Base-by-base conservation (phyloP, 2,888 invertebrate genomes). In the Anoplius nigerrimus region DNA sequence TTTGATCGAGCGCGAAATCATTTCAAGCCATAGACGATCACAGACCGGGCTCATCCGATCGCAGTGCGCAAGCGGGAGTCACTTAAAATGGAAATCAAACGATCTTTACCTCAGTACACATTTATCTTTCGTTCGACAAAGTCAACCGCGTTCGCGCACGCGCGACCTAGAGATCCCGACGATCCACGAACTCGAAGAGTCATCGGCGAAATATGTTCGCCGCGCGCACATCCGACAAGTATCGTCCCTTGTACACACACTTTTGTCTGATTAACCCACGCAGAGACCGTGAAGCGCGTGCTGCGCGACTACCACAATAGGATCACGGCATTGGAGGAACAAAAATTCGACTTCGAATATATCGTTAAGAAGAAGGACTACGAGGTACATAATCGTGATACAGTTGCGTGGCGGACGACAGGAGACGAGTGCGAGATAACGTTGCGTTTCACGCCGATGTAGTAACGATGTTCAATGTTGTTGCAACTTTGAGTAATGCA, bases 271-370 rank as follows among this genome's bases (percentile, higher is more conserved):
- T 75, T 83, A 76, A 74, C 79, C 78, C 76, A 78, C 77, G 91
- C 93, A 96, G 96, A 95, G 90, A 91, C 92, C 90, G 83, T 95
- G 91, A 93, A 91, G 92, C 92, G 92, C 90, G 91, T 93, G 91
- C 91, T 92, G 92, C 94, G 93, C 92, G 93, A 94, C 88, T 95
- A 97, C 92, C 94, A 98, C 92, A 93, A 93, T 88, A 95, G 96
- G 92, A 95, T 98, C 92, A 90, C 89, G 90, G 90, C 91, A 86
- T 93, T 98, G 92, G 98, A 98, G 93, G 95, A 95, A 88, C 92
- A 94, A 90, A 99, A 98, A 92, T 99, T 95, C 92, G 99, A 99
- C 93, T 93, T 98, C 93, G 99, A 99, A 93, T 95, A 95, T 93
- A 92, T 96, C 92, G 98, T 98, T 91, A 96, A 96, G 92, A 95